phyloP scores from a whole-genome alignment of 2,888 invertebrate species.

The Chirona hameri region DNA sequence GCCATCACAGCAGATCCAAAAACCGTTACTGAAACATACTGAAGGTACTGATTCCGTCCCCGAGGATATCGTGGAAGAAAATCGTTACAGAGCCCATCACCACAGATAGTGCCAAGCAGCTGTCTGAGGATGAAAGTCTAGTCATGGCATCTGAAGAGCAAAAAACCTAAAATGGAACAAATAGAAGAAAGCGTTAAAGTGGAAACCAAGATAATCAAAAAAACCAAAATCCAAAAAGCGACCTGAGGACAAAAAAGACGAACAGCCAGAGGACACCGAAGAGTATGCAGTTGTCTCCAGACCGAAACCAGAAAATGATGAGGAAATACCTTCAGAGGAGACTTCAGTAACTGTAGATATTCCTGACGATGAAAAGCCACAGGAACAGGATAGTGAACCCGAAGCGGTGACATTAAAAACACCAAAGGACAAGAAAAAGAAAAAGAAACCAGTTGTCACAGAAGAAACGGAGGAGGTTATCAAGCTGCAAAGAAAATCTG shows the following conservation, averaged over 20 bases:
- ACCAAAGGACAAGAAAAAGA: not conserved
- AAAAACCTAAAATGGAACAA: not conserved
- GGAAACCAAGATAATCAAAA: not conserved
- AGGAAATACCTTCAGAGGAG: not conserved
- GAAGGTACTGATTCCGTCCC: not conserved
- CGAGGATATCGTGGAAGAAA: not conserved
- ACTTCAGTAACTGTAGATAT: not conserved
- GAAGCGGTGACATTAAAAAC: not conserved
- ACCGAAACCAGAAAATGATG: not conserved
- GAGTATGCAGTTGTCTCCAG: not conserved
- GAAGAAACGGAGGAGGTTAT: not conserved
- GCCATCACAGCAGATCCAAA: not conserved
- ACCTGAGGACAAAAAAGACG: not conserved
- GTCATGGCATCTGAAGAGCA: not conserved
- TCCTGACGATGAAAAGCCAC: not conserved
- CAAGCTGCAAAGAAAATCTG: not conserved
- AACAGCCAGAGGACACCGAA: not conserved
- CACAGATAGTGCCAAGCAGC: not conserved
- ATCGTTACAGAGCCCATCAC: not conserved
- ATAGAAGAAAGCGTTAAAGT: not conserved
- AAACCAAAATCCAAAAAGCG: not conserved
- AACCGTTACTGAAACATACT: not conserved
- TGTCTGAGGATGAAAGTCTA: not conserved
- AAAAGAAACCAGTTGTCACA: not conserved
- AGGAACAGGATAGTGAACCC: not conserved